A percentile compares a stretch with the other conserved stretches of the same genome.
Evolutionary conservation across 1,140 invertebrate genomes (phyloP).

Genomic region (Phymastichus coffea): DNA sequence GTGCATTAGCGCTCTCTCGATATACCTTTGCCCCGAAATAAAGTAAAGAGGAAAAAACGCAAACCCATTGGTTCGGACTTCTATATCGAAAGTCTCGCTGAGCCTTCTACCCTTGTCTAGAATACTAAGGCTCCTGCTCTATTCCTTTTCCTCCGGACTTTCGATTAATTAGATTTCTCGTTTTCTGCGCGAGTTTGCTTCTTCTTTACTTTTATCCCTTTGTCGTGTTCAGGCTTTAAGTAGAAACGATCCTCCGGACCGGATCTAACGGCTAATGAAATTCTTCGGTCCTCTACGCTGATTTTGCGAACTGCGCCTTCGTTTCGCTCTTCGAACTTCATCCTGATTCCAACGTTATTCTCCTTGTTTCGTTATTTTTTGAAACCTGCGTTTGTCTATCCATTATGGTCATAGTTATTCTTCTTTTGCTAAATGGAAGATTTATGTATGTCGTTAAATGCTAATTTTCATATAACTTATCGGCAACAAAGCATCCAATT

Average conservation of each 20-base stretch:
- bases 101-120: not conserved
- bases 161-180: constrained; percentile 19
- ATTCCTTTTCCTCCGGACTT: not conserved
- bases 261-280: constrained; percentile 17
- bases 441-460: too few relatives aligned
- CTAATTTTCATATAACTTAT: too few relatives aligned
- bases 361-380: too few relatives aligned
- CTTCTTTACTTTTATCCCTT: not conserved
- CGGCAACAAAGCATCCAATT: too few relatives aligned
- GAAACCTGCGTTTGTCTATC: too few relatives aligned
- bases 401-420: too few relatives aligned
- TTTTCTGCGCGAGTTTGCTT: not conserved
- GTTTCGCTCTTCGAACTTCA: too few relatives aligned
- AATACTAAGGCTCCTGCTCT: not conserved
- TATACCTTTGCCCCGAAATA: too few relatives aligned
- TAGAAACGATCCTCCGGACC: not conserved
- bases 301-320: too few relatives aligned
- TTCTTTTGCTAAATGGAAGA: too few relatives aligned
- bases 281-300: not conserved
- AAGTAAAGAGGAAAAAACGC: constrained; percentile 5
- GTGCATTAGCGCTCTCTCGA: not conserved
- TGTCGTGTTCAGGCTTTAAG: not conserved
- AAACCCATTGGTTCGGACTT: constrained; percentile 10
- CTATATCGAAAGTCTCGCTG: not conserved
- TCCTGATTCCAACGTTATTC: too few relatives aligned